Base-by-base conservation (phyloP, 2,113 vertebrate species). In the Nibea albiflora region DNA sequence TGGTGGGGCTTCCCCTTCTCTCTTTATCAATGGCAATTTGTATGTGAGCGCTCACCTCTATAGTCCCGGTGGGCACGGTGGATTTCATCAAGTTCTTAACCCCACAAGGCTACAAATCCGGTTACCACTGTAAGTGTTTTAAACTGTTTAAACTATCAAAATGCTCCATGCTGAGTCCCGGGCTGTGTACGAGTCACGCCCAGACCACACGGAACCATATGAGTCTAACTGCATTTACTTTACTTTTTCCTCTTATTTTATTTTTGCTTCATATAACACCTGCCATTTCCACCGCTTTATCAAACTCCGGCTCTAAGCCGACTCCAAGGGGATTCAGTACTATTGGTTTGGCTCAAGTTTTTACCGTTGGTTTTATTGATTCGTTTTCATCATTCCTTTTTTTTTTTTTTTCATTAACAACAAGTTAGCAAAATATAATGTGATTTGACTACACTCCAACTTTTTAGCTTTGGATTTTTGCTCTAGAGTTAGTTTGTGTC, bases 101-200 rank as follows among this genome's bases (percentile, higher is more conserved):
- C 89, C 90, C 90, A 80, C 91, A 89, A 90, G 88, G 88, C 86
- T 87, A 78, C 93, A 94, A 93, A 94, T 93, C 93, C 93, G 76
- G 87, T 93, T 93, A 93, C 89, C 86, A 90, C 90, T 93, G 88
- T 90, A 90, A 89, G 91, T 92, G 88, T 93, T 95, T 94, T 90
- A 93, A 93, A 91, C 70, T 80, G 73, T 91, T 91, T 90, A 81
- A 92, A 90, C 85, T 81, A 89, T 89, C 87, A 83, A 47, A 77
- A 89, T 60, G 79, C 76, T 89, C 80, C 78, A 54, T 50, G 85
- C 85, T 73, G 86, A 83, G 85, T 88, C 85, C 78, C 66, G 62
- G 73, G 64, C 74, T 22, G 39, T 39, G 63, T 50, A 62, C 1
- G 20, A 89, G 84, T 78, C 88, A 69, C 44, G 5, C 81, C 80